Evolutionary conservation across 2,888 invertebrate genomes (phyloP).

Genomic region (Temnothorax rugatulus): DNA sequence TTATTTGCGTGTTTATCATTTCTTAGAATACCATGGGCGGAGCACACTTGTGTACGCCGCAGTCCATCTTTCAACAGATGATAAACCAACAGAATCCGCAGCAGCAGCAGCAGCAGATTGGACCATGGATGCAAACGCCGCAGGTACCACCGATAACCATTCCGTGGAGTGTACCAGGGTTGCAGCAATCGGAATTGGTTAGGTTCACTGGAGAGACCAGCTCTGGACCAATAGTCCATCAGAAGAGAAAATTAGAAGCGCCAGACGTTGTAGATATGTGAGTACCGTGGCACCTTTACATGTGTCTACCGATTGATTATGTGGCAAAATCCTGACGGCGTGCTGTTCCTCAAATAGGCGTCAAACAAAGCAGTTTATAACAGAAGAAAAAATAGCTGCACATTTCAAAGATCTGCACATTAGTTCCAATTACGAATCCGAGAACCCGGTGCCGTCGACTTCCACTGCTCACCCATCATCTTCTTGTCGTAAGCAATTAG

Average conservation of each 20-base stretch:
- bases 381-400: constrained; percentile 94
- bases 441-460: constrained; percentile 73
- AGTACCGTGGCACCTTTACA: constrained; percentile 44
- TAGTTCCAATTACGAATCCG: constrained; percentile 83
- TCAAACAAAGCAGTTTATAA: constrained; percentile 91
- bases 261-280: constrained; percentile 78
- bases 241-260: constrained; percentile 82
- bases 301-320: background rate
- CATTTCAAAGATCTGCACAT: constrained; percentile 93
- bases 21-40: constrained; percentile 81
- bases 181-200: constrained; percentile 81
- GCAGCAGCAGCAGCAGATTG: constrained; percentile 72
- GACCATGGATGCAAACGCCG: constrained; percentile 79
- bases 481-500: constrained; percentile 55
- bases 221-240: constrained; percentile 71
- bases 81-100: constrained; percentile 81
- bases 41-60: constrained; percentile 82
- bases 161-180: constrained; percentile 81
- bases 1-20: constrained; percentile 10
- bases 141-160: constrained; percentile 82
- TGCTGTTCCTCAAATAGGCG: constrained; percentile 67
- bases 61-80: constrained; percentile 84
- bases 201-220: constrained; percentile 80
- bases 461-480: constrained; percentile 68
- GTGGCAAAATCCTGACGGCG: background rate